Evolutionary conservation across 2,888 invertebrate species (phyloP), one percentile per base, ranked within the genome.

Genomic region (Caenorhabditis zanzibari): DNA sequence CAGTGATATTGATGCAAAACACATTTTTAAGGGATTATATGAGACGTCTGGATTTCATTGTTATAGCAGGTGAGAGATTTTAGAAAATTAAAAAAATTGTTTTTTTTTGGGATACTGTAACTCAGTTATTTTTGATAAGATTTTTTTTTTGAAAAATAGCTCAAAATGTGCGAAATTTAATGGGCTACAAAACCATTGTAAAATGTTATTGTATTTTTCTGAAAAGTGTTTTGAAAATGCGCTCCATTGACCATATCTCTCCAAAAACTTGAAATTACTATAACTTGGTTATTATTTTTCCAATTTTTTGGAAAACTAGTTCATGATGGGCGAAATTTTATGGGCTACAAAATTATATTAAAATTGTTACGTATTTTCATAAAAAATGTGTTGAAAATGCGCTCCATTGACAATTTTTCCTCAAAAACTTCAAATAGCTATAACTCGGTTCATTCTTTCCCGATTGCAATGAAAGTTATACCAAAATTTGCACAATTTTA

Each of bases 41-140:
- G 84, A 84, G 41, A 84, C 76, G 12, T 63, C 81, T 6, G 84
- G 84, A 38, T 84, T 84, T 47, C 84, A 84, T 73, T 84, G 84
- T 69, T 79, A 74, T 35, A 81, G 74, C 41, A 72, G 84, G 84
- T 76, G 12, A 24, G 66, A 32, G 28, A 14, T 64, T 32, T 10
- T 44, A 5, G 14, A 59, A 49, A 44, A 32, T 32, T 32, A 32
- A 32, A 14, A 44, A 44, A 41, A 14, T n/a, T n/a, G n/a, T n/a
- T n/a, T n/a, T n/a, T n/a, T 12, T 44, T 44, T 16, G 16, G 16
- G 16, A 5, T 2, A 5, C 44, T 44, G 16, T 44, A 44, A 44
- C 44, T 44, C 16, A 9, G 2, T 14, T 14, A 4, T 12, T 14
- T 44, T 44, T 44, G 0, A 14, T 44, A 4, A 0, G 14, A 44